Evolutionary conservation across 1,140 invertebrate species (phyloP).

Genomic region (Saccostrea glomerata): DNA sequence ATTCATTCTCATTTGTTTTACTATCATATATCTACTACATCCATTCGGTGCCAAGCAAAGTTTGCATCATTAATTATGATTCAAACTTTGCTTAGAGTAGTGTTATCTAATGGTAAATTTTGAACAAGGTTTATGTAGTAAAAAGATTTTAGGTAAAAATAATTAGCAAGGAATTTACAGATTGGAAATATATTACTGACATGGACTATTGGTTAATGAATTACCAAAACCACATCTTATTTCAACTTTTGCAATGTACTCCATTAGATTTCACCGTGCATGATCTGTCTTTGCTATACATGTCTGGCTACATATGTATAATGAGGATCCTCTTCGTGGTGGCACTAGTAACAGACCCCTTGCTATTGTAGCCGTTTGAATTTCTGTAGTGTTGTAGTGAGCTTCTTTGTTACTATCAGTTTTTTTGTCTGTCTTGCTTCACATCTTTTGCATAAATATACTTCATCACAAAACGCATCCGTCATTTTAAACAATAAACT

Average conservation of each 20-base stretch:
- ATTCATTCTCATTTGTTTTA: not conserved
- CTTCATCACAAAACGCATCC: not conserved
- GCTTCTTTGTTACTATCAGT: slow-evolving; percentile 1
- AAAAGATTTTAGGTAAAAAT: not conserved
- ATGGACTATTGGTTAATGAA: not conserved
- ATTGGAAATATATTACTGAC: not conserved
- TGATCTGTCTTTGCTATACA: slow-evolving; percentile 10
- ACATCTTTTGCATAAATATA: not conserved
- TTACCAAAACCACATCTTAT: not conserved
- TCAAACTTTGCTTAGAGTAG: slow-evolving; percentile 12
- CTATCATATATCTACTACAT: not conserved
- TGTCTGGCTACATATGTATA: slow-evolving; percentile 20
- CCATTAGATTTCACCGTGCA: slow-evolving; percentile 3
- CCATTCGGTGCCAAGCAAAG: slow-evolving; percentile 17
- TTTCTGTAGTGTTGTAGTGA: slow-evolving; percentile 4
- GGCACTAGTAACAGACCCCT: slow-evolving; percentile 29
- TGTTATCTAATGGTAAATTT: not conserved
- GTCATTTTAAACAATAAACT: not conserved
- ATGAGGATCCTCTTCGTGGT: slow-evolving; percentile 27
- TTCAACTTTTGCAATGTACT: slow-evolving; percentile 9
- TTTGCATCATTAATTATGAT: slow-evolving; percentile 16
- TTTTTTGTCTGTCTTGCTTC: not conserved
- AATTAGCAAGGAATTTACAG: slow-evolving; percentile 3
- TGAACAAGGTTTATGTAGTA: not conserved
- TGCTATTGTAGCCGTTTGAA: slow-evolving; percentile 28